Conservation (phyloP, 2,888 invertebrate genomes). For the Nemurella pictetii region DNA sequence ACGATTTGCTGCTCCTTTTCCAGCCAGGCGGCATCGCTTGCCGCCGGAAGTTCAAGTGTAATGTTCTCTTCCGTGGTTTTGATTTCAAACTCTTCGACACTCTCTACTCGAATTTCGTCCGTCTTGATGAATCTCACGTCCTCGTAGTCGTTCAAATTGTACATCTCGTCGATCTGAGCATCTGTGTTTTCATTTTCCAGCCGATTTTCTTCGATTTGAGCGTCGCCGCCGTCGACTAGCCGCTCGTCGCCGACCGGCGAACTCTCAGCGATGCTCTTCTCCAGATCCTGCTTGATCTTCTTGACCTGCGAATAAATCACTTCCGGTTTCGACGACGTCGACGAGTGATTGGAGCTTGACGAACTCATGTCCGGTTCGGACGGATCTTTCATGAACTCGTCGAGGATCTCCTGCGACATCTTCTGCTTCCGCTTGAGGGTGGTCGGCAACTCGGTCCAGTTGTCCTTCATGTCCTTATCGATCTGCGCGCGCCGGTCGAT, state of each 20-base stretch:
- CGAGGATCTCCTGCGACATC: constrained; percentile 41
- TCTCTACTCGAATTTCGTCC: constrained; percentile 6
- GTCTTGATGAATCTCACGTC: background rate
- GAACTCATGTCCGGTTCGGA: background rate
- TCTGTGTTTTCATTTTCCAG: background rate
- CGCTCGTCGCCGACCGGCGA: background rate
- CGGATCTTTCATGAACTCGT: constrained; percentile 39
- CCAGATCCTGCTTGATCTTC: constrained; percentile 14
- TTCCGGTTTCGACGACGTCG: constrained; percentile 31
- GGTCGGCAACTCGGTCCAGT: constrained; percentile 53
- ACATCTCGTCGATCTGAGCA: background rate
- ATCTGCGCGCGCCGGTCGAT: constrained; percentile 39
- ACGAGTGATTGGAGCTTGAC: background rate
- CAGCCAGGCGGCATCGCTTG: background rate
- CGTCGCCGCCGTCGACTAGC: background rate
- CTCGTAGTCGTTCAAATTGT: constrained; percentile 16
- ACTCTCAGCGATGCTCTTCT: background rate
- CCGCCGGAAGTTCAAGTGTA: background rate
- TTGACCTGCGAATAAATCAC: constrained; percentile 16
- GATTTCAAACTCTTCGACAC: constrained; percentile 27
- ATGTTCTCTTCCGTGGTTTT: constrained; percentile 17
- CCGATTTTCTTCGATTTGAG: background rate
- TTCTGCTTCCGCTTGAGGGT: constrained; percentile 47
- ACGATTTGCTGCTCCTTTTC: constrained; percentile 31
- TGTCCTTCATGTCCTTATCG: constrained; percentile 42